A percentile compares a stretch with the other conserved stretches of the same genome.
These are phyloP conservation scores for Rhamnusium bicolor DNA, from an alignment of 2,888 invertebrate species.

Conservation along the genomic window DNA sequence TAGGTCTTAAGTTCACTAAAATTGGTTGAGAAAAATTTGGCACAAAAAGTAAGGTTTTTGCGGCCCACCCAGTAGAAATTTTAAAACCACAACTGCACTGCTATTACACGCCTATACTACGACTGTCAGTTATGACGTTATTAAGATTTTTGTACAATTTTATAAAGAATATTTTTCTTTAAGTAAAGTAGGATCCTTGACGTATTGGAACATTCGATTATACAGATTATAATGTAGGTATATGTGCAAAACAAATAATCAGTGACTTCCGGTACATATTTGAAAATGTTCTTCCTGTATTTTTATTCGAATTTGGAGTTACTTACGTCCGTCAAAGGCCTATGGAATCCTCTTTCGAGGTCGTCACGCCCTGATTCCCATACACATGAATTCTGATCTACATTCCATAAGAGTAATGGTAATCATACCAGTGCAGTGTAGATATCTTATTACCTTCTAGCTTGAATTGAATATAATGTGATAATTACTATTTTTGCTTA, in stretches of 20 bases:
- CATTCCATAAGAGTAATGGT: slow-evolving; percentile 23
- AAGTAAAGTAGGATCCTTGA: not conserved
- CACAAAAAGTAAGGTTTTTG: too few species aligned
- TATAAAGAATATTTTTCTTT: too few species aligned
- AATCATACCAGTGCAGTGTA: not conserved
- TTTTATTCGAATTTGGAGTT: not conserved
- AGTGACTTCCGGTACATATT: not conserved
- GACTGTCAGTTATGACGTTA: too few species aligned
- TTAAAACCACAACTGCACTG: too few species aligned
- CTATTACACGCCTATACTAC: too few species aligned
- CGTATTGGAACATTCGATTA: not conserved
- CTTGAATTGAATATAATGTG: too few species aligned
- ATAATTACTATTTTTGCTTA: too few species aligned
- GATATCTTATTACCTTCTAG: too few species aligned
- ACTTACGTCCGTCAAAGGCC: not conserved
- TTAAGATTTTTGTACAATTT: too few species aligned
- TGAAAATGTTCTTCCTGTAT: slow-evolving; percentile 3
- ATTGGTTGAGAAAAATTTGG: too few species aligned
- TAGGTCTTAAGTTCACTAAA: too few species aligned
- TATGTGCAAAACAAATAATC: not conserved
- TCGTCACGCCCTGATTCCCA: slow-evolving; percentile 28
- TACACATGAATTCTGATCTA: slow-evolving; percentile 21
- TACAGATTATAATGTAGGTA: not conserved
- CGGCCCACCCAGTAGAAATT: too few species aligned
- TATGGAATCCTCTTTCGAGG: slow-evolving; percentile 33